A percentile compares a stretch with the other conserved stretches of the same genome.
These are phyloP conservation scores for Sipha maydis DNA, from an alignment of 2,888 invertebrate species.

Conservation along the genomic window DNA sequence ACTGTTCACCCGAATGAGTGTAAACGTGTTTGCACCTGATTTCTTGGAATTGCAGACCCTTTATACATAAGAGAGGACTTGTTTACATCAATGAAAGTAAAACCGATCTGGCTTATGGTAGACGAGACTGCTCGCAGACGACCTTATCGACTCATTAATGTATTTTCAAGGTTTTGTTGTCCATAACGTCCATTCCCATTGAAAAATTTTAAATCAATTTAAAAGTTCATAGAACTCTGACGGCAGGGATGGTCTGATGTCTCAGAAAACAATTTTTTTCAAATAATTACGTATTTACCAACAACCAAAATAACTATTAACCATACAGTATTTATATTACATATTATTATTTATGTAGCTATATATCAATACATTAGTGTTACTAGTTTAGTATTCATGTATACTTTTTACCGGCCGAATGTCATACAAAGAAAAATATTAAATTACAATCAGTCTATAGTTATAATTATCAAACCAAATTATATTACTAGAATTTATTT, in stretches of 20 bases:
- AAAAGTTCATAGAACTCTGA: constrained; percentile 50
- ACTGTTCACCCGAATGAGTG: constrained; percentile 50
- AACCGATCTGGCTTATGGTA: constrained; percentile 44
- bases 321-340: neutral
- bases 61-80: constrained; percentile 46
- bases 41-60: constrained; percentile 55
- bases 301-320: neutral
- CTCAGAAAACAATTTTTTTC: neutral
- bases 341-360: neutral
- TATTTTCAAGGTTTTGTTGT: constrained; percentile 55
- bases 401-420: neutral
- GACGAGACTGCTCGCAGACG: constrained; percentile 58
- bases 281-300: neutral
- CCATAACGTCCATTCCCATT: constrained; percentile 49
- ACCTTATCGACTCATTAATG: constrained; percentile 59
- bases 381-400: neutral
- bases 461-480: constrained; percentile 13
- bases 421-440: neutral
- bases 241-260: neutral
- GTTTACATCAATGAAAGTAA: constrained; percentile 62
- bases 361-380: neutral
- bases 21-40: constrained; percentile 59
- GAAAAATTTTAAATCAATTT: constrained; percentile 31
- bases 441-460: neutral
- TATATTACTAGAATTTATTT: neutral